Evolutionary conservation across 2,888 invertebrate genomes (phyloP).

Genomic region (Drosophila melanosoma): DNA sequence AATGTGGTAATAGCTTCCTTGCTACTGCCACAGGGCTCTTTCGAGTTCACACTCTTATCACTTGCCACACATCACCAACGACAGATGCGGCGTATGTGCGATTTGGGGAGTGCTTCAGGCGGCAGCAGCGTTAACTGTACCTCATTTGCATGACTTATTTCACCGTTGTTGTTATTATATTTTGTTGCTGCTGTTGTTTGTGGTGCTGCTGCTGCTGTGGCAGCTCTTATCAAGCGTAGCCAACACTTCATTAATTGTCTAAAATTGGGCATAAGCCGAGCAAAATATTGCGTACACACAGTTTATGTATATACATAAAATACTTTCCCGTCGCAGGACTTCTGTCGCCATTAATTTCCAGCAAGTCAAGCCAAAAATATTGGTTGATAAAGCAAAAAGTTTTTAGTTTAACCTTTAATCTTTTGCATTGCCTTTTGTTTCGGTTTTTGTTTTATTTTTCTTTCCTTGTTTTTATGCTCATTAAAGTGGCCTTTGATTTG

Average conservation of each 20-base stretch:
- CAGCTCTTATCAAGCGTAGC: conserved; percentile 72
- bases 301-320: conserved; percentile 11
- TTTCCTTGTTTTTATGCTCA: conserved; percentile 19
- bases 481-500: conserved; percentile 72
- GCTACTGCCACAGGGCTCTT: neutral
- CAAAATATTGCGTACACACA: conserved; percentile 15
- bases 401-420: conserved; percentile 35
- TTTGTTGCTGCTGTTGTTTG: conserved; percentile 20
- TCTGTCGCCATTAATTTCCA: conserved; percentile 1
- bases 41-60: conserved; percentile 57
- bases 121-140: conserved; percentile 42
- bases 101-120: conserved; percentile 48
- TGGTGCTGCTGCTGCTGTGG: conserved; percentile 30
- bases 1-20: conserved; percentile 52
- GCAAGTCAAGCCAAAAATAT: conserved; percentile 9
- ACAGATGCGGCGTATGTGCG: conserved; percentile 66
- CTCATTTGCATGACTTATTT: conserved; percentile 78
- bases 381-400: conserved; percentile 36
- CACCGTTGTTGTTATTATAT: conserved; percentile 21
- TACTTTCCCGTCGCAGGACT: conserved; percentile 4
- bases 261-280: conserved; percentile 78
- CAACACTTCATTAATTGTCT: conserved; percentile 82
- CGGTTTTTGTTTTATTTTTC: conserved; percentile 3
- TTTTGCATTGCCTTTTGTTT: conserved; percentile 12
- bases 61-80: conserved; percentile 48